Percentiles rank a stretch among this genome's conserved stretches.
Conservation (phyloP, 2,113 vertebrate genomes). For the Formicarius rufipectus region DNA sequence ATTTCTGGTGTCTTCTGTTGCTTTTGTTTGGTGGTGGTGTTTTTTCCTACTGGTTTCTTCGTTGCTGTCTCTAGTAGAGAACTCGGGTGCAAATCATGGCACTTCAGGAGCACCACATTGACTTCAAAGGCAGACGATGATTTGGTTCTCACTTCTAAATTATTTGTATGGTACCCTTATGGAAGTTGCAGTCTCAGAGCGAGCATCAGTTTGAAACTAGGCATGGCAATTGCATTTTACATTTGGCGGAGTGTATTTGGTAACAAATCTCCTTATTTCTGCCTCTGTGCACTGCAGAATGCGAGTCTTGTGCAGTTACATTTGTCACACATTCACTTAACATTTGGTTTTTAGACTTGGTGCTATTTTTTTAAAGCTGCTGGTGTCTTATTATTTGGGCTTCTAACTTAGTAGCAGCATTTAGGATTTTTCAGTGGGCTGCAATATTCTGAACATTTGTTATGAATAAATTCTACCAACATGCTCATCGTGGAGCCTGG, state of each 20-base stretch:
- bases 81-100: neutral
- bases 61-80: neutral
- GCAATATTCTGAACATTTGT: neutral
- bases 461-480: neutral
- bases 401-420: neutral
- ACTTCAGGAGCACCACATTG: neutral
- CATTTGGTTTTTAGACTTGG: neutral
- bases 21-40: neutral
- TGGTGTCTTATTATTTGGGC: neutral
- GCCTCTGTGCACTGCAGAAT: neutral
- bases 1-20: neutral
- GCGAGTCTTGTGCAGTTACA: neutral
- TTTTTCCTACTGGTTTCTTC: neutral
- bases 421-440: neutral
- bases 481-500: neutral
- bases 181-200: neutral
- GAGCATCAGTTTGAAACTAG: neutral
- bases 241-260: neutral
- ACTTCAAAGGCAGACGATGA: neutral
- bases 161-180: neutral
- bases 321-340: neutral
- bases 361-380: neutral
- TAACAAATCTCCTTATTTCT: neutral
- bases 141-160: neutral
- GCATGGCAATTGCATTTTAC: neutral